Percentiles rank a stretch among this genome's conserved stretches.
Conservation (phyloP, 1,140 invertebrate species). For the Oncopeltus fasciatus region DNA sequence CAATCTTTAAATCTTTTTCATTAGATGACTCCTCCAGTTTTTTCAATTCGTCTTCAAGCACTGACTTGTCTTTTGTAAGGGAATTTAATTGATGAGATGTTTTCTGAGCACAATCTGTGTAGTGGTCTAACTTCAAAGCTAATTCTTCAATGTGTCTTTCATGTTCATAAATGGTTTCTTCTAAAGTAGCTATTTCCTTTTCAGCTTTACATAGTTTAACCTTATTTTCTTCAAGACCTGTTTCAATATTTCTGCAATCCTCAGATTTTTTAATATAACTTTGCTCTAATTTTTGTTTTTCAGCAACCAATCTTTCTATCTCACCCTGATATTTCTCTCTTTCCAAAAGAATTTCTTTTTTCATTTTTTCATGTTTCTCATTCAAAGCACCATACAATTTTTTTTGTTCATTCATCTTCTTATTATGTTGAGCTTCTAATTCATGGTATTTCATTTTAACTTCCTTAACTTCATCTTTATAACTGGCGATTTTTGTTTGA, state of each 20-base stretch:
- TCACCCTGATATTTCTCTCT: not conserved
- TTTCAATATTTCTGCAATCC: constrained; percentile 1
- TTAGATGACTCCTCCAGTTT: not conserved
- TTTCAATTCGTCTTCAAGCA: constrained; percentile 5
- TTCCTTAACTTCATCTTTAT: constrained; percentile 13
- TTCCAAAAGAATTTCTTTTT: not conserved
- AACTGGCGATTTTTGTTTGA: not conserved
- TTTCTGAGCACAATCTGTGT: constrained; percentile 12
- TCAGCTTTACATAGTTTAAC: constrained; percentile 3
- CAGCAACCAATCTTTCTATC: not conserved
- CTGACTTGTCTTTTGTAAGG: constrained; percentile 3
- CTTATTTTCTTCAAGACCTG: constrained; percentile 1
- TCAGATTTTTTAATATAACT: not conserved
- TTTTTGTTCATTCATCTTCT: constrained; percentile 17
- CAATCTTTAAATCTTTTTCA: constrained; percentile 17
- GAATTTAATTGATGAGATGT: constrained; percentile 5
- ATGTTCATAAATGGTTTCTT: constrained; percentile 1
- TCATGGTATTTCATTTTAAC: constrained; percentile 9
- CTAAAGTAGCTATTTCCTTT: not conserved
- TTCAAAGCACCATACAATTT: constrained; percentile 7
- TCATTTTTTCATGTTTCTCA: constrained; percentile 3
- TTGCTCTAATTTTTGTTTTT: constrained; percentile 7
- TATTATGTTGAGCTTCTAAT: constrained; percentile 7
- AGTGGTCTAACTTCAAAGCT: constrained; percentile 5
- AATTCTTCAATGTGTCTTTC: constrained; percentile 12